Evolutionary conservation across 2,797 vertebrate genomes (phyloP).

Genomic region (Smutsia gigantea): DNA sequence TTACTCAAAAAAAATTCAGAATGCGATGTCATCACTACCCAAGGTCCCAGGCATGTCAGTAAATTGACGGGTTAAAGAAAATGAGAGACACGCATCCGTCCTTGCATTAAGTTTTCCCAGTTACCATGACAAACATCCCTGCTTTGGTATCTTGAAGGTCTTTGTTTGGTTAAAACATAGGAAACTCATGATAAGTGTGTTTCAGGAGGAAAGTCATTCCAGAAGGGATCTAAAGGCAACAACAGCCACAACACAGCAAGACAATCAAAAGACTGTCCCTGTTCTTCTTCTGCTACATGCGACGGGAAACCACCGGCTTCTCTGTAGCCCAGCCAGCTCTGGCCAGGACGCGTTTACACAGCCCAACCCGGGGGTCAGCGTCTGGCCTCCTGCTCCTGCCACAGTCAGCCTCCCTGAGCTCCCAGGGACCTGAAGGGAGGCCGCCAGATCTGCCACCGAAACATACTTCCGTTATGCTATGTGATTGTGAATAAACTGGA

Average conservation of each 20-base stretch:
- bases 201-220: constrained; percentile 28
- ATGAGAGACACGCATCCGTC: neutral
- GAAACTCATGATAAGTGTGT: neutral
- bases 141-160: neutral
- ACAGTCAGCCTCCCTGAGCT: neutral
- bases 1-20: neutral
- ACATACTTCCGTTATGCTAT: neutral
- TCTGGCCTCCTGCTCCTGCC: neutral
- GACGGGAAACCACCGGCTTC: neutral
- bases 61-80: constrained; percentile 25
- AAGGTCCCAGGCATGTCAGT: neutral
- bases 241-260: neutral
- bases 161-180: constrained; percentile 2
- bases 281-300: neutral
- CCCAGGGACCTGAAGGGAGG: neutral
- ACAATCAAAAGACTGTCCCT: constrained; percentile 16
- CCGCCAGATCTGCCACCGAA: neutral
- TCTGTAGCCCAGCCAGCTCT: neutral
- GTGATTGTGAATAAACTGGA: neutral
- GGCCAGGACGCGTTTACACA: neutral
- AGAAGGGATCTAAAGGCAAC: constrained; percentile 13
- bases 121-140: neutral
- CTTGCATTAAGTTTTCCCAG: neutral
- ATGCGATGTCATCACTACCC: neutral
- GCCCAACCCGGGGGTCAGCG: neutral